Percentiles rank a stretch among this genome's conserved stretches.
These are phyloP conservation scores for Todiramphus saurophagus DNA, from an alignment of 2,113 vertebrate species.

Conservation along the genomic window DNA sequence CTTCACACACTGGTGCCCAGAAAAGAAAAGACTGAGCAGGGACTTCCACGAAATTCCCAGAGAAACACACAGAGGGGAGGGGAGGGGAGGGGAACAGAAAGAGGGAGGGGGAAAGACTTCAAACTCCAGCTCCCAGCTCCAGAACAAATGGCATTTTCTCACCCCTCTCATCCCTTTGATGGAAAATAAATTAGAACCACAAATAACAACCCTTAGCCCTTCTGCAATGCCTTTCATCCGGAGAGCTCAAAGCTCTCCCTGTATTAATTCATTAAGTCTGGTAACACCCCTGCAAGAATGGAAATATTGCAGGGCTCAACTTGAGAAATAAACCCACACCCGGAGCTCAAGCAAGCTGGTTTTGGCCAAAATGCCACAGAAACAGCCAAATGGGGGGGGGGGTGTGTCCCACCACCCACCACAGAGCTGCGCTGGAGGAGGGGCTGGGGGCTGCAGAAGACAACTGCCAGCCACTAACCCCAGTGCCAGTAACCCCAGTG, in stretches of 20 bases:
- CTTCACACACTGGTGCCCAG: background rate
- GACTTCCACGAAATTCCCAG: background rate
- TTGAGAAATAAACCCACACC: background rate
- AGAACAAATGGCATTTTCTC: constrained; percentile 57
- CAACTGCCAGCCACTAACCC: background rate
- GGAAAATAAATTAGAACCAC: constrained; percentile 56
- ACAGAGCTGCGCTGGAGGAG: rapidly evolving
- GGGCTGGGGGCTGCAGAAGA: background rate
- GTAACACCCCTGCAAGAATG: background rate
- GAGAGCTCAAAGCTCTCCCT: constrained; percentile 1
- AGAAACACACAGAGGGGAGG: background rate
- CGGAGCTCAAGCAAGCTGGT: background rate
- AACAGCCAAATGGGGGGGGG: background rate
- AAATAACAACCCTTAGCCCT: constrained; percentile 12
- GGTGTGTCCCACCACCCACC: background rate
- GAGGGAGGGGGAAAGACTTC: background rate
- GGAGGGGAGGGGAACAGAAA: background rate
- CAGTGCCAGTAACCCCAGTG: background rate
- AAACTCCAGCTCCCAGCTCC: constrained; percentile 17
- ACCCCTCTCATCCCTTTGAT: constrained; percentile 48
- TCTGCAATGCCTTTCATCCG: constrained; percentile 9
- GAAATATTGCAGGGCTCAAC: background rate
- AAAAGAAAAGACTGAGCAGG: background rate
- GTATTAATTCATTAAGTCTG: constrained; percentile 6
- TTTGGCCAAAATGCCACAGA: rapidly evolving